phyloP scores from a whole-genome alignment of 2,113 vertebrate genomes.

The Psophia crepitans region DNA sequence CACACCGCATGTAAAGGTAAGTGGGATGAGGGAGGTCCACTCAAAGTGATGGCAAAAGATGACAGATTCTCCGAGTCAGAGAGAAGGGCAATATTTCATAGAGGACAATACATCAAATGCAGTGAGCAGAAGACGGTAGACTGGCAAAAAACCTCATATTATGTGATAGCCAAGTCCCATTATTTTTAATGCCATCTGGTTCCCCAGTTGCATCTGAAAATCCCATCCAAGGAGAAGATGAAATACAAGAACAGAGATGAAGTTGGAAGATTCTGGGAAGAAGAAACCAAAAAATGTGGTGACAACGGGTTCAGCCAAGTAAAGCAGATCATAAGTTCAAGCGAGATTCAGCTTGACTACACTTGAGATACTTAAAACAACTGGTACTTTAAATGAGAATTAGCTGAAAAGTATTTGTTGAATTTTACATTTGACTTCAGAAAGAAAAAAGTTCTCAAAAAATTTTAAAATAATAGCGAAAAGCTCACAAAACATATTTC shows the following conservation, averaged over 20 bases:
- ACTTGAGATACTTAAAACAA: neutral
- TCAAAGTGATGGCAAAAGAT: neutral
- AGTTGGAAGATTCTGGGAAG: neutral
- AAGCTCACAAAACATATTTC: neutral
- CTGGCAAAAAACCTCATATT: neutral
- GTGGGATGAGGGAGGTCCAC: neutral
- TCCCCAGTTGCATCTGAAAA: neutral
- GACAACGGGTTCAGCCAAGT: neutral
- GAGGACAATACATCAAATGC: neutral
- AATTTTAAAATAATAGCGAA: neutral
- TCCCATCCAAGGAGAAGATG: neutral
- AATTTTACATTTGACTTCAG: neutral
- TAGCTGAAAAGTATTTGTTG: neutral
- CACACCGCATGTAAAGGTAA: neutral
- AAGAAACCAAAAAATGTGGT: neutral
- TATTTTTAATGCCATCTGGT: neutral
- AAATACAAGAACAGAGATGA: neutral
- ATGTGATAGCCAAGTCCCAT: neutral
- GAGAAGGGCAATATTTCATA: neutral
- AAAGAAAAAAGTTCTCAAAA: neutral
- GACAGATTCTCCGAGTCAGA: neutral
- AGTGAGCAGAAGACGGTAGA: neutral
- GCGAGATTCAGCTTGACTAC: neutral
- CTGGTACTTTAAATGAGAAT: neutral
- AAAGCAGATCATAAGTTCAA: neutral